Evolutionary conservation across 1,140 invertebrate genomes (phyloP), one percentile per base, ranked within the genome.

Genomic region (Drosophila watanabei): DNA sequence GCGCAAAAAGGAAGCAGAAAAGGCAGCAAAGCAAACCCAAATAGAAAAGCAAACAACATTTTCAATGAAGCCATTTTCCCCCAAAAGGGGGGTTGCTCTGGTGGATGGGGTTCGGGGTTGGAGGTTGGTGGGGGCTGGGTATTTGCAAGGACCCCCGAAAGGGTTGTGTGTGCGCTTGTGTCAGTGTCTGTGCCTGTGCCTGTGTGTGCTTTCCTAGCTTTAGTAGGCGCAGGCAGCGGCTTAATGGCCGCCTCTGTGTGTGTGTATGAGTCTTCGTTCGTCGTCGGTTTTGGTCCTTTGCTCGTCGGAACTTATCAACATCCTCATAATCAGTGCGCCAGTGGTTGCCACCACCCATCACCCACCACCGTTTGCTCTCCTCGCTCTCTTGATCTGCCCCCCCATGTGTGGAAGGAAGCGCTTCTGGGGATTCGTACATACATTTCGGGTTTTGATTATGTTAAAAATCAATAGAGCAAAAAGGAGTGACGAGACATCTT

Each of bases 401-500:
- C 83, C 81, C 61, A 89, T 79, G 73, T 82, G 75, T 71, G 70
- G 75, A 89, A 79, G 70, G 66, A 79, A 69, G 77, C 81, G 77
- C 81, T 82, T 61, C 65, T 77, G 69, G 79, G 69, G 75, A 35
- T 71, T 64, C 89, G 65, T 82, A 73, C 85, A 79, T 73, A 87
- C 69, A 85, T 92, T 85, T 92, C 54, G 63, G 86, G 77, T 87
- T 91, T 89, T 92, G 87, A 92, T 92, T 92, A 92, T 92, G 87
- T 92, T 92, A 92, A 92, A 92, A 92, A 92, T 92, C 91, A 92
- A 92, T 92, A 92, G 91, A 89, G 82, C 88, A 92, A 92, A 92
- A 89, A 86, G 86, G 86, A 89, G 82, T 86, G 87, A 89, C 75
- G 76, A 81, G 68, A 73, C 69, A 72, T 49, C 39, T 56, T 51